These are phyloP conservation scores for Diabrotica undecimpunctata DNA, from an alignment of 1,140 invertebrate species.

Conservation along the genomic window DNA sequence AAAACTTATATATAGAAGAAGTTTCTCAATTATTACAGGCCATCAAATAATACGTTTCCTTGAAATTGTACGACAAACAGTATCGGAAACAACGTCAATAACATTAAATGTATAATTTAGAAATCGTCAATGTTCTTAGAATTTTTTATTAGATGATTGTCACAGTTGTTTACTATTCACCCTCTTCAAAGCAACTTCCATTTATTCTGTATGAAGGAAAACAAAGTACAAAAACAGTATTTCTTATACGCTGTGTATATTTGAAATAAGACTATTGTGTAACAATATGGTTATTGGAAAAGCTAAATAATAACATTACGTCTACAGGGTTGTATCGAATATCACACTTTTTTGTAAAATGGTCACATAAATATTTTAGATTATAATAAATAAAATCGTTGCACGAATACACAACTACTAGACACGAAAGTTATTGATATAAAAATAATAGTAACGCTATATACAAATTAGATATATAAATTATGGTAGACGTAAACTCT, in stretches of 20 bases:
- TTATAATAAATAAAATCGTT: not conserved
- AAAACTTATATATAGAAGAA: too few relatives aligned
- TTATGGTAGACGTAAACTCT: too few relatives aligned
- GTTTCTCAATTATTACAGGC: too few relatives aligned
- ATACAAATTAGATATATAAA: too few relatives aligned
- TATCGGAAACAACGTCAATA: too few relatives aligned
- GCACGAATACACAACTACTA: not conserved
- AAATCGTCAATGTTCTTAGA: not conserved
- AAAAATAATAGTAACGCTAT: too few relatives aligned
- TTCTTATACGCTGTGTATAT: not conserved
- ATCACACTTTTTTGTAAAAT: constrained; percentile 3
- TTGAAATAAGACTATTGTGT: not conserved
- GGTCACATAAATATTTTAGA: not conserved
- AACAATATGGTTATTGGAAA: not conserved
- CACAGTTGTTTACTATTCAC: not conserved
- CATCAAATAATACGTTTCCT: too few relatives aligned
- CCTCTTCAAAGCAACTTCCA: not conserved
- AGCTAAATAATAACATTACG: not conserved
- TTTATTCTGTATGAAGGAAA: too few relatives aligned
- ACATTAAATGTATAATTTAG: not conserved
- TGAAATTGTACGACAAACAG: too few relatives aligned
- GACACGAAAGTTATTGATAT: not conserved
- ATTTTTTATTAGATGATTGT: not conserved
- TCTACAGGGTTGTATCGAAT: not conserved
- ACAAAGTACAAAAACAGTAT: not conserved